Evolutionary conservation across 1,140 invertebrate genomes (phyloP).

Genomic region (Eumeta japonica): DNA sequence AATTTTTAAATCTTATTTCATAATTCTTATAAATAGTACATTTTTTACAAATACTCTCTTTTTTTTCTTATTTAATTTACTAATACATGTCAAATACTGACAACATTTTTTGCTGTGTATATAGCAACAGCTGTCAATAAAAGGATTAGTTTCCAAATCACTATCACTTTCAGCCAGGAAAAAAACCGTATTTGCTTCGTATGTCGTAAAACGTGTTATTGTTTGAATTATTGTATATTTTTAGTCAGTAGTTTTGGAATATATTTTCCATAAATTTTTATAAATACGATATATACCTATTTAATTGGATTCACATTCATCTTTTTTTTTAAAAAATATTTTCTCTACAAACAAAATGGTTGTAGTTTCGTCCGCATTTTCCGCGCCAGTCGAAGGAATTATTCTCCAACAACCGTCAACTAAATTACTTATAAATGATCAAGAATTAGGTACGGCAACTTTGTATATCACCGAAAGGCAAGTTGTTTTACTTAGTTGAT

Average conservation of each 20-base stretch:
- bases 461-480: conserved; percentile 48
- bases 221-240: conserved; percentile 4
- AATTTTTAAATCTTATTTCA: too few species aligned
- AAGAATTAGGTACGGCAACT: conserved; percentile 42
- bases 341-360: conserved; percentile 29
- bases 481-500: conserved; percentile 9
- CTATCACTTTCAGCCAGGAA: too few species aligned
- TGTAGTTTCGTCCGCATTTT: conserved; percentile 40
- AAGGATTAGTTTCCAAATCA: too few species aligned
- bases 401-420: conserved; percentile 32
- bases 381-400: conserved; percentile 37
- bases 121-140: conserved; percentile 6
- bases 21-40: not conserved
- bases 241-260: conserved; percentile 1
- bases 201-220: too few species aligned
- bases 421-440: conserved; percentile 39
- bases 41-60: not conserved
- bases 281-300: too few species aligned
- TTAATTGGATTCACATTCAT: not conserved
- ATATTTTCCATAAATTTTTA: too few species aligned
- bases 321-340: not conserved
- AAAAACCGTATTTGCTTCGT: conserved; percentile 4
- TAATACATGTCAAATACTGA: too few species aligned
- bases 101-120: too few species aligned
- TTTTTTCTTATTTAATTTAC: too few species aligned